phyloP scores from a whole-genome alignment of 2,113 vertebrate genomes.

The Argyrosomus japonicus region DNA sequence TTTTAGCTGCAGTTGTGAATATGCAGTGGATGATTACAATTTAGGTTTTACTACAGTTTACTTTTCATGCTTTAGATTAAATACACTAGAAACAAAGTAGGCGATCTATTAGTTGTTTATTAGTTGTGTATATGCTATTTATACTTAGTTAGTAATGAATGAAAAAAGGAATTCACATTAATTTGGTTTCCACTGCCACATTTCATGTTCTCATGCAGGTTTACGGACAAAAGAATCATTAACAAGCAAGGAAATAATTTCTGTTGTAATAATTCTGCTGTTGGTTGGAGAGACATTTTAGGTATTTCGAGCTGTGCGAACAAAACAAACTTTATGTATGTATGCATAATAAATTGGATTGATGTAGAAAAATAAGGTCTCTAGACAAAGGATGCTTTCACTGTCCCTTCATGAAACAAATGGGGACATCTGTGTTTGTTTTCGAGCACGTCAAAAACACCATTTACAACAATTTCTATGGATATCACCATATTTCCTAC shows the following conservation, averaged over 20 bases:
- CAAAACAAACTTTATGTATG: constrained; percentile 5
- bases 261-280: not conserved
- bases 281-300: not conserved
- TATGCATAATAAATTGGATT: not conserved
- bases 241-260: not conserved
- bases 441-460: not conserved
- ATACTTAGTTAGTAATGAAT: not conserved
- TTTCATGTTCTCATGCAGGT: constrained; percentile 14
- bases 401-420: constrained; percentile 2
- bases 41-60: not conserved
- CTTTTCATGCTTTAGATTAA: not conserved
- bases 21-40: not conserved
- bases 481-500: not conserved
- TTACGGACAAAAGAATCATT: not conserved
- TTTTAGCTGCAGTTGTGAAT: not conserved
- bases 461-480: not conserved
- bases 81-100: constrained; percentile 1
- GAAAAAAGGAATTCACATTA: not conserved
- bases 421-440: not conserved
- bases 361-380: not conserved
- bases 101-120: not conserved
- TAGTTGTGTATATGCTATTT: not conserved
- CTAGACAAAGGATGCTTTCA: not conserved
- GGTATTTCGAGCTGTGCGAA: not conserved
- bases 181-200: constrained; percentile 6